Base-by-base conservation (phyloP, 2,888 invertebrate species). In the Neuroscelio doddi region DNA sequence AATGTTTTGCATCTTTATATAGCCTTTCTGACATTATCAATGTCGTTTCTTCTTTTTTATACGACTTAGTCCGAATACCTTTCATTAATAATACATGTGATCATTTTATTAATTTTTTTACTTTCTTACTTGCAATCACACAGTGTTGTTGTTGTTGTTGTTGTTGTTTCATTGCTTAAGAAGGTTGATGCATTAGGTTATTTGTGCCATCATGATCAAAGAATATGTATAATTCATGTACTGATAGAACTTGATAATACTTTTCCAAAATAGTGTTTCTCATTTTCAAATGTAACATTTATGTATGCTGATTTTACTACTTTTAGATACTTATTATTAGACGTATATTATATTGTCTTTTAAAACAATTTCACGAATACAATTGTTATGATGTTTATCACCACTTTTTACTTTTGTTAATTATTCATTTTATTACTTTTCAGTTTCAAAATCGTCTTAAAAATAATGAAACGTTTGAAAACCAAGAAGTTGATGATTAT, bases 401-500 rank as follows among this genome's bases (percentile, higher is more conserved):
- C 21, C n/a, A n/a, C n/a, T n/a, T n/a, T n/a, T n/a, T n/a, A n/a
- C n/a, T n/a, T n/a, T n/a, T 21, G 21, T 3, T 5, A 3, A 21
- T 21, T 21, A 21, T 3, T 5, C 21, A 2, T 3, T 3, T 21
- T 59, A 0, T 51, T 36, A 32, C n/a, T 38, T 27, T 63, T 51
- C 5, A 27, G 15, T 15, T 15, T 21, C 26, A 57, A 56, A 66
- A 62, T 32, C 61, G 65, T 1, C 16, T 53, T 1, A 56, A 66
- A 30, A 61, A 64, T 27, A 64, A 66, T 24, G 29, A 46, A 1
- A 53, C 53, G 1, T 10, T 45, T 4, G 50, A 58, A 12, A 45
- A 29, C 1, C 38, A 38, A 38, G 55, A 62, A 21, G 57, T 66
- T 2, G 62, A 62, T 12, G 66, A 66, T 15, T 66, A 66, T 17